Evolutionary conservation across 2,797 vertebrate genomes (phyloP).

Genomic region (Melanotaenia maccullochi): DNA sequence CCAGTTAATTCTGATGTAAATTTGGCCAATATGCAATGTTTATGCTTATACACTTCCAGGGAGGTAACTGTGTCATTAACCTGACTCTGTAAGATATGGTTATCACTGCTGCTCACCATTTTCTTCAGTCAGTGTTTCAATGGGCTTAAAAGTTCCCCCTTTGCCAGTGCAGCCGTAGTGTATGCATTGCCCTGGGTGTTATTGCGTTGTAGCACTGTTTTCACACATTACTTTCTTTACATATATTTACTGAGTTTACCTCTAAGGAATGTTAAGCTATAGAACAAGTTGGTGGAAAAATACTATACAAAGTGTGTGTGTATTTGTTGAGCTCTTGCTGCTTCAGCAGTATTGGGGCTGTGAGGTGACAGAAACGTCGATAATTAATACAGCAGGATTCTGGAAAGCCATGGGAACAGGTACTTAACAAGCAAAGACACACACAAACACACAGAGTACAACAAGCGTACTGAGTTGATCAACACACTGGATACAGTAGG

Average conservation of each 20-base stretch:
- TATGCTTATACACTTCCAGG: slow-evolving; percentile 53
- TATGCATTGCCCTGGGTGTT: not conserved
- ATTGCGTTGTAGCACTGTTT: not conserved
- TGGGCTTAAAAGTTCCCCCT: slow-evolving; percentile 2
- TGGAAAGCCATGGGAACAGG: slow-evolving; percentile 67
- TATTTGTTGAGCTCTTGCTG: slow-evolving; percentile 45
- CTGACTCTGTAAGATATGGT: slow-evolving; percentile 50
- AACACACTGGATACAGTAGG: slow-evolving; percentile 2
- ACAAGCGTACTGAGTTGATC: slow-evolving; percentile 22
- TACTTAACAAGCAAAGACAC: slow-evolving; percentile 48
- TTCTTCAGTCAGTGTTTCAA: slow-evolving; percentile 32
- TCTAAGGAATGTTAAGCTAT: slow-evolving; percentile 31
- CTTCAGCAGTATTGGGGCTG: slow-evolving; percentile 65
- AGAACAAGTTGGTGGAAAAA: slow-evolving; percentile 37
- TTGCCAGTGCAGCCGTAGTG: not conserved
- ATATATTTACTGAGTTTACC: slow-evolving; percentile 5
- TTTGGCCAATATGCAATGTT: slow-evolving; percentile 61
- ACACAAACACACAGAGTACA: slow-evolving; percentile 12
- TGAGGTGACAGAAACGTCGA: slow-evolving; percentile 75
- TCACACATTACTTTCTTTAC: not conserved
- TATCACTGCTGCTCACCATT: slow-evolving; percentile 36
- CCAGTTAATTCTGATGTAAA: slow-evolving; percentile 57
- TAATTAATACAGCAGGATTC: slow-evolving; percentile 79
- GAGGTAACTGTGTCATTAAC: slow-evolving; percentile 58
- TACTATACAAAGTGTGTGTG: slow-evolving; percentile 30